These are phyloP conservation scores for Bufo bufo DNA, from an alignment of 2,113 vertebrate species.

Conservation along the genomic window DNA sequence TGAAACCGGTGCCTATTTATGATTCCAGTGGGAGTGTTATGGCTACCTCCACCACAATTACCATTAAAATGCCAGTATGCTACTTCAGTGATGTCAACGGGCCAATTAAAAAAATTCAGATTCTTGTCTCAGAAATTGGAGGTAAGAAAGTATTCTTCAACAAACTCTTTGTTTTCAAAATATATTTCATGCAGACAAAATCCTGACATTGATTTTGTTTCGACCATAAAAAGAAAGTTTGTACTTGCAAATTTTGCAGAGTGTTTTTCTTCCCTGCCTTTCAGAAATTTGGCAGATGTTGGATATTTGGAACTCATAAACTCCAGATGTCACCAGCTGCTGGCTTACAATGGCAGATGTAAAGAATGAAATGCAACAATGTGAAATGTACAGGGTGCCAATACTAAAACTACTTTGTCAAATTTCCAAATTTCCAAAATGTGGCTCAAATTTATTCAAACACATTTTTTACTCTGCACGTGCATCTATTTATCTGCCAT, in stretches of 20 bases:
- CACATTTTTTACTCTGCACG: neutral
- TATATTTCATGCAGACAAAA: constrained; percentile 40
- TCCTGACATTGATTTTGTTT: constrained; percentile 26
- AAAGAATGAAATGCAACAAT: constrained; percentile 14
- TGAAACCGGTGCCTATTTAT: constrained; percentile 80
- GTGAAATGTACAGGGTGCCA: neutral
- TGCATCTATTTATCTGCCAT: neutral
- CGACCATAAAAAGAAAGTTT: neutral
- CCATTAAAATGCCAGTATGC: constrained; percentile 89
- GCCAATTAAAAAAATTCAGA: constrained; percentile 89
- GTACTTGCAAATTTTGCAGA: constrained; percentile 4
- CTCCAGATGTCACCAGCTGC: constrained; percentile 45
- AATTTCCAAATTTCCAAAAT: constrained; percentile 11
- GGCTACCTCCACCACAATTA: constrained; percentile 87
- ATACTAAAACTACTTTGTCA: constrained; percentile 13
- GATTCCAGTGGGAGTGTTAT: constrained; percentile 80
- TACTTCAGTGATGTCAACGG: constrained; percentile 94
- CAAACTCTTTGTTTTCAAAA: constrained; percentile 43
- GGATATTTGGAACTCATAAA: constrained; percentile 28
- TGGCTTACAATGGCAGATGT: constrained; percentile 22
- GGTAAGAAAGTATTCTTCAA: constrained; percentile 72
- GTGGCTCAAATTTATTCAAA: neutral
- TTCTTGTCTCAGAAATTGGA: constrained; percentile 90
- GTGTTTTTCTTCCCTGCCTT: constrained; percentile 39
- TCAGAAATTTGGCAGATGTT: constrained; percentile 24